Base-by-base conservation (phyloP, 2,113 vertebrate species). In the Apteryx mantelli region DNA sequence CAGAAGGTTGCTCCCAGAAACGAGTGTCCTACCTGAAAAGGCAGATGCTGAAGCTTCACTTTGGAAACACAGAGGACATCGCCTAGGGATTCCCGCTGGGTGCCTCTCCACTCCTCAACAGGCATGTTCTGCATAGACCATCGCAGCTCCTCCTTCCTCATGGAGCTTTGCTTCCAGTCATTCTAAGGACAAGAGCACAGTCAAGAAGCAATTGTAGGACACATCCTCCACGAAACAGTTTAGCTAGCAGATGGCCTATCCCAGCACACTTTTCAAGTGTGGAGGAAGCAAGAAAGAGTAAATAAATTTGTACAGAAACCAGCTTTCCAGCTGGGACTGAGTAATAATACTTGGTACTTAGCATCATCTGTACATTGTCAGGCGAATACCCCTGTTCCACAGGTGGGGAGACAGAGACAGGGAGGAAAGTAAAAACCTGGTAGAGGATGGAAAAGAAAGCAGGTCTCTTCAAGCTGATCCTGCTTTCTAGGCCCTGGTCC, bases 11-110 rank as follows among this genome's bases (percentile, higher is more conserved):
- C 42, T 89, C 68, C 66, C 5, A 1, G 74, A 36, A 40, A 28
- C 5, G 3, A n/a, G 7, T 42, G 28, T 82, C 94, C 63, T 95
- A 99, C 99, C 99, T 99, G 98, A 82, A 98, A 99, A 7, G 99
- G 99, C 86, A 99, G 97, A 87, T 99, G 99, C 95, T 99, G 99
- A 32, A 99, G 97, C 84, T 97, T 98, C 77, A 99, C 99, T 98
- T 99, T 99, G 2, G 99, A 99, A 68, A 99, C 98, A 2, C 98
- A 99, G 83, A 98, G 93, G 96, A 99, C 98, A 5, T 97, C 79
- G 1, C 99, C 99, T 65, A 99, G 96, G 28, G 98, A 98, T 76
- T 99, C 98, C 8, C 98, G 89, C 92, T 99, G 98, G 4, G 98
- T 99, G 1, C 98, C 98, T 48, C 98, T 98, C 98, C 98, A 99